Conservation (phyloP, 2,113 vertebrate genomes). For the Camelus dromedarius region DNA sequence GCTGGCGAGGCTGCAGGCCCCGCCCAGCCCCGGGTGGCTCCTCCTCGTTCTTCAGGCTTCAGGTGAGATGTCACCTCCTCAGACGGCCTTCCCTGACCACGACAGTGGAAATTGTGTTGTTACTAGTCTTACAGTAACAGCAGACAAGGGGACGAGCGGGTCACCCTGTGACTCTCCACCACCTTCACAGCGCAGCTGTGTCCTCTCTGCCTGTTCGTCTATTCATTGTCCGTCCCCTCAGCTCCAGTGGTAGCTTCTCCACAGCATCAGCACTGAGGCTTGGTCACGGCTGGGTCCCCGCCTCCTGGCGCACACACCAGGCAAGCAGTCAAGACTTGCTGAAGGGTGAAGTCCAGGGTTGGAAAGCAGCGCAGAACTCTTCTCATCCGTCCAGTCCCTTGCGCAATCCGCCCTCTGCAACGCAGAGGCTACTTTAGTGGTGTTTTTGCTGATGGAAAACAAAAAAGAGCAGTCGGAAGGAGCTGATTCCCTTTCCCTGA, state of each 20-base stretch:
- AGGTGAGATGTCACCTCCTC: not conserved
- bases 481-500: not conserved
- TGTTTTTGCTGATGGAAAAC: not conserved
- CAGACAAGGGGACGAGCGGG: not conserved
- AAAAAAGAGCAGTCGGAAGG: not conserved
- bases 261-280: not conserved
- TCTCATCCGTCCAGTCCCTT: not conserved
- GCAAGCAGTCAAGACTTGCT: constrained; percentile 2
- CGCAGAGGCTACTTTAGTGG: not conserved
- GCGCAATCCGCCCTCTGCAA: not conserved
- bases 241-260: not conserved
- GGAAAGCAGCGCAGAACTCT: constrained; percentile 20
- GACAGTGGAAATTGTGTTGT: not conserved
- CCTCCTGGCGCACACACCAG: not conserved
- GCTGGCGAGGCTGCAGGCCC: not conserved
- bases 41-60: constrained; percentile 21
- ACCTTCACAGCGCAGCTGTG: not conserved
- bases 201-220: not conserved
- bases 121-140: not conserved
- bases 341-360: constrained; percentile 32
- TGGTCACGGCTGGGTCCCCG: not conserved
- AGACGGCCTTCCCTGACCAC: not conserved
- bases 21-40: not conserved
- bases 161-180: not conserved
- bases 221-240: not conserved